Base-by-base conservation (phyloP, 2,113 vertebrate genomes). In the Phrynosoma platyrhinos region DNA sequence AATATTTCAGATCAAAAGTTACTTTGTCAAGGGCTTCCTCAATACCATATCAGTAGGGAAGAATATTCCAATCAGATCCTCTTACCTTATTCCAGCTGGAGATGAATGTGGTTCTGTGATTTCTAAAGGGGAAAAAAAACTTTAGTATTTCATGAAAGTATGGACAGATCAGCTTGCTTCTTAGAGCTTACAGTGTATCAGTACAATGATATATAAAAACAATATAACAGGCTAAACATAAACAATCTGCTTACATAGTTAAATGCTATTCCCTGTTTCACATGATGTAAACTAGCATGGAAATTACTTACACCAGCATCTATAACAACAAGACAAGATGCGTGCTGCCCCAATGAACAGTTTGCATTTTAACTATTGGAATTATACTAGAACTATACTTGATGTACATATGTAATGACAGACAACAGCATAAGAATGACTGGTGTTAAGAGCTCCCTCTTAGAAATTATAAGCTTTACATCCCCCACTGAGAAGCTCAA, bases 41-140 rank as follows among this genome's bases (percentile, higher is more conserved):
- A 47, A 47, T 47, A 47, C 47, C 47, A 47, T 5, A 47, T 47
- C 47, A 7, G 47, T 47, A 47, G 47, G 47, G 47, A 72, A 42
- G 42, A 58, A 80, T 6, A 18, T 58, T 80, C 9, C 21, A 81
- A 27, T 25, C 58, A 89, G 16, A 72, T 23, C 1, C 90, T 92
- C 92, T 93, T 94, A 97, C 97, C 97, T 97, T 94, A 96, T 92
- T 94, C 95, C 96, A 88, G 94, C 87, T 84, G 96, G 94, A 91
- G 95, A 96, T 62, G 90, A 95, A 92, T 90, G 97, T 42, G 97
- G 95, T 91, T 97, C 97, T 88, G 94, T 91, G 92, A 96, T 93
- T 90, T 95, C 97, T 97, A 91, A 90, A 93, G 94, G 77, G 76
- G 30, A 96, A 96, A 95, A 92, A 84, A 30, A n/a, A 21, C 2